A percentile compares a stretch with the other conserved stretches of the same genome.
Evolutionary conservation across 2,797 vertebrate genomes (phyloP).

Genomic region (Centropyge bicolor): DNA sequence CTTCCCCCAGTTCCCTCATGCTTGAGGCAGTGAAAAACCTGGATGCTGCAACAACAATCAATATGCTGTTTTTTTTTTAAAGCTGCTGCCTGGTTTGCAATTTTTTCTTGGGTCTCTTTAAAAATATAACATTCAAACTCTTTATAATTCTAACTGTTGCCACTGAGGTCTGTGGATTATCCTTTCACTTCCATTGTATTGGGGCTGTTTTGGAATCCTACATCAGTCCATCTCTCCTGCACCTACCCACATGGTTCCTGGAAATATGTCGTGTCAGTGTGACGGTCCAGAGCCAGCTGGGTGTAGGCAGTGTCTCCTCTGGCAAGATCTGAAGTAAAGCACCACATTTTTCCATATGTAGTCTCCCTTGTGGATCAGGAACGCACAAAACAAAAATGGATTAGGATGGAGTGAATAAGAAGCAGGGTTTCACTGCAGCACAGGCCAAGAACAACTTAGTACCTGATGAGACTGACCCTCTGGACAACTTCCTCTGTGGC

Average conservation of each 20-base stretch:
- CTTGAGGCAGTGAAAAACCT: constrained; percentile 95
- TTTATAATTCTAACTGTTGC: not conserved
- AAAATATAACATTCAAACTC: not conserved
- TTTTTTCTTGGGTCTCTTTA: not conserved
- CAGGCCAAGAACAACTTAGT: constrained; percentile 14
- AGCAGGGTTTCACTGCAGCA: not conserved
- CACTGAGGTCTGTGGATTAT: not conserved
- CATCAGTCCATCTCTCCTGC: not conserved
- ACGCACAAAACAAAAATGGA: not conserved
- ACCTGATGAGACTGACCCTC: constrained; percentile 95
- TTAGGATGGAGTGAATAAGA: not conserved
- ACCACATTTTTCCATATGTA: constrained; percentile 94
- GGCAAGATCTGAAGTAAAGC: constrained; percentile 93
- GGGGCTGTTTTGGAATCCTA: not conserved
- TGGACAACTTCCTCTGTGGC: constrained; percentile 87
- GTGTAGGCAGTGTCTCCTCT: constrained; percentile 94
- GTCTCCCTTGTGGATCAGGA: constrained; percentile 87
- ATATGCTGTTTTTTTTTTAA: not conserved
- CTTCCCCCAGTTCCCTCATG: constrained; percentile 93
- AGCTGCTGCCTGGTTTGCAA: not conserved
- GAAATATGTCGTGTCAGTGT: constrained; percentile 95
- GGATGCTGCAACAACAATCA: constrained; percentile 85
- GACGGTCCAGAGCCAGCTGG: constrained; percentile 91
- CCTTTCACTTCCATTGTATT: not conserved
- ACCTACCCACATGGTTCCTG: constrained; percentile 94